Evolutionary conservation across 2,888 invertebrate genomes (phyloP).

Genomic region (Mythimna impura): DNA sequence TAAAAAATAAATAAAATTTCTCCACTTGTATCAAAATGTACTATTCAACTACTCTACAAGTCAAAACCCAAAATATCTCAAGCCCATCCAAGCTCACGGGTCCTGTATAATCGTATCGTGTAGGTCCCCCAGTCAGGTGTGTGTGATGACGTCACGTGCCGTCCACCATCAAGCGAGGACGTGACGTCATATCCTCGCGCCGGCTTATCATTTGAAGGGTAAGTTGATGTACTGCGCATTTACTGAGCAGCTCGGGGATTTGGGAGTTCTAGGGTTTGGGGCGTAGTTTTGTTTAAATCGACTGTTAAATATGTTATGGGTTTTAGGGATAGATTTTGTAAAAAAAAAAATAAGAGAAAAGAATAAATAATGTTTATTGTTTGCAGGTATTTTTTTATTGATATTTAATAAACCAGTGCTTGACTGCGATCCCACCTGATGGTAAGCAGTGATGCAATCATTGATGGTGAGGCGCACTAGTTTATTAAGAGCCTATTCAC

Average conservation of each 20-base stretch:
- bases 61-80: constrained; percentile 11
- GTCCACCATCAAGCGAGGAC: constrained; percentile 63
- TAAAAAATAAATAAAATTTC: too few species aligned
- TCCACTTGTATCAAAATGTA: too few species aligned
- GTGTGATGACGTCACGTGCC: constrained; percentile 65
- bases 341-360: too few species aligned
- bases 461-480: too few species aligned
- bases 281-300: constrained; percentile 17
- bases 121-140: constrained; percentile 55
- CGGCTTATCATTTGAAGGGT: constrained; percentile 58
- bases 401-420: too few species aligned
- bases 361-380: too few species aligned
- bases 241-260: constrained; percentile 33
- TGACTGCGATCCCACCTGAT: too few species aligned
- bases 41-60: neutral
- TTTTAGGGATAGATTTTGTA: neutral
- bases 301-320: constrained; percentile 7
- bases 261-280: constrained; percentile 25
- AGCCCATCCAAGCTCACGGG: neutral
- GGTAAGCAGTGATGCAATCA: too few species aligned
- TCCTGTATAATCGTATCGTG: constrained; percentile 24
- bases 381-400: too few species aligned
- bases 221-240: constrained; percentile 53
- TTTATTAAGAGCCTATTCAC: too few species aligned
- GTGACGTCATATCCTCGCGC: constrained; percentile 59